These are phyloP conservation scores for Hapalemur alaotrensis DNA, from an alignment of 2,797 vertebrate species.

Conservation along the genomic window DNA sequence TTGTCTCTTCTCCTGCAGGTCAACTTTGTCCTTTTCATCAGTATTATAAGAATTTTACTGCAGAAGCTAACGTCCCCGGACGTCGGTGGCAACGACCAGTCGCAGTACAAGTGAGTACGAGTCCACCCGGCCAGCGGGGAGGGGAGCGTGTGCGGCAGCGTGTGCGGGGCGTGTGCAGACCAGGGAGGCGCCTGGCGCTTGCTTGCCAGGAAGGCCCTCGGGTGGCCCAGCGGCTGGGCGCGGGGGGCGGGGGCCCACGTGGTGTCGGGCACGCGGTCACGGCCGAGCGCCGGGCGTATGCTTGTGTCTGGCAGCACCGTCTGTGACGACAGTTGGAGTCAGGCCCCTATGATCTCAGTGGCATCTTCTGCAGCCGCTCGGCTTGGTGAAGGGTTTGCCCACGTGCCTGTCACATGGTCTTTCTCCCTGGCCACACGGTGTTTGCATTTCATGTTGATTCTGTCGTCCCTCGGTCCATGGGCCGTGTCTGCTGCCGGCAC, in stretches of 20 bases:
- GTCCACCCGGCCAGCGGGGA: background rate
- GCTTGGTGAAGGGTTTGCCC: fast-evolving
- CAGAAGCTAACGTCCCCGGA: conserved; percentile 94
- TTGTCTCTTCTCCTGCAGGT: conserved; percentile 83
- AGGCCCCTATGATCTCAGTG: fast-evolving
- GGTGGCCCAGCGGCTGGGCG: fast-evolving
- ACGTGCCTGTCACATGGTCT: no score
- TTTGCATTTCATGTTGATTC: background rate
- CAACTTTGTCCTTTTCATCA: conserved; percentile 94
- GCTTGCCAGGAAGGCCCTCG: background rate
- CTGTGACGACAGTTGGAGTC: fast-evolving
- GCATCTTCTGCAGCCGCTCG: no score
- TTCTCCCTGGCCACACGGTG: background rate
- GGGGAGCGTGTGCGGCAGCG: background rate
- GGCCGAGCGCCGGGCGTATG: background rate
- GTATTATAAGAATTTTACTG: conserved; percentile 92
- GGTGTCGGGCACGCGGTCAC: fast-evolving
- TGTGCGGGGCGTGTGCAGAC: no score
- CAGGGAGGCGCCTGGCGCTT: no score
- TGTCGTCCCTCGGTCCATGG: background rate
- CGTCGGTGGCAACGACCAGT: conserved; percentile 91
- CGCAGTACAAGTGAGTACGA: conserved; percentile 92
- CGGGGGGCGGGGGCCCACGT: background rate
- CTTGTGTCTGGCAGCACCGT: background rate
- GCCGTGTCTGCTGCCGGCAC: background rate